These are phyloP conservation scores for Dynastes hyllus DNA, from an alignment of 2,888 invertebrate genomes.

Conservation along the genomic window DNA sequence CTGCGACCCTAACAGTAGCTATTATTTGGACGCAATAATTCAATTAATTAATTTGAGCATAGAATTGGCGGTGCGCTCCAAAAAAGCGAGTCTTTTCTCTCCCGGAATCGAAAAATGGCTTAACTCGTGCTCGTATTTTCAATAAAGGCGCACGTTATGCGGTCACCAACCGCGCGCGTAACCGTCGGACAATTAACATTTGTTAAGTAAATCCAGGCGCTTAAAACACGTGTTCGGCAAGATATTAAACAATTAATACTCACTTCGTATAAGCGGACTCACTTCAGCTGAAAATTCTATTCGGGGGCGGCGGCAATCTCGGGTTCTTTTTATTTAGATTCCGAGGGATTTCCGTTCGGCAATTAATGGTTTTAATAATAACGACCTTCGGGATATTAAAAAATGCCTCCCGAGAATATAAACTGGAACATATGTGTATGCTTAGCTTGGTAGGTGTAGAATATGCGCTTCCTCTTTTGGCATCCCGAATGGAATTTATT, in stretches of 20 bases:
- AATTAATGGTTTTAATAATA: slow-evolving; percentile 70
- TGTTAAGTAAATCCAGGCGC: slow-evolving; percentile 70
- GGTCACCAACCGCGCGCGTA: slow-evolving; percentile 27
- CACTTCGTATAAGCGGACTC: slow-evolving; percentile 11
- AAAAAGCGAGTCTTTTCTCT: slow-evolving; percentile 22
- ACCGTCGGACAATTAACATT: slow-evolving; percentile 67
- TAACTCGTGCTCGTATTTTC: slow-evolving; percentile 39
- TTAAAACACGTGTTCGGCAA: slow-evolving; percentile 69
- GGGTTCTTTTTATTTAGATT: slow-evolving; percentile 64
- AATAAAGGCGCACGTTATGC: slow-evolving; percentile 42
- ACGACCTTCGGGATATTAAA: slow-evolving; percentile 47
- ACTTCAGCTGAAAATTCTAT: slow-evolving; percentile 52
- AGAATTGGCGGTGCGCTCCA: slow-evolving; percentile 13
- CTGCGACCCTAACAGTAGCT: background rate
- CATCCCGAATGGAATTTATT: slow-evolving; percentile 5
- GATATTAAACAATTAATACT: slow-evolving; percentile 71
- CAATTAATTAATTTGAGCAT: slow-evolving; percentile 41
- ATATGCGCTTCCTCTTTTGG: background rate
- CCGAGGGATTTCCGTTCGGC: slow-evolving; percentile 66
- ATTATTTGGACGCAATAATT: slow-evolving; percentile 28
- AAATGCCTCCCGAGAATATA: slow-evolving; percentile 30
- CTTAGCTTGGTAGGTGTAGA: slow-evolving; percentile 3
- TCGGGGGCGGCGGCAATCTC: slow-evolving; percentile 42
- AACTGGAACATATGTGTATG: slow-evolving; percentile 13
- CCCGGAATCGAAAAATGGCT: slow-evolving; percentile 43